Percentiles rank a stretch among this genome's conserved stretches.
phyloP scores from a whole-genome alignment of 1,140 invertebrate species.

The Calephelis nemesis region DNA sequence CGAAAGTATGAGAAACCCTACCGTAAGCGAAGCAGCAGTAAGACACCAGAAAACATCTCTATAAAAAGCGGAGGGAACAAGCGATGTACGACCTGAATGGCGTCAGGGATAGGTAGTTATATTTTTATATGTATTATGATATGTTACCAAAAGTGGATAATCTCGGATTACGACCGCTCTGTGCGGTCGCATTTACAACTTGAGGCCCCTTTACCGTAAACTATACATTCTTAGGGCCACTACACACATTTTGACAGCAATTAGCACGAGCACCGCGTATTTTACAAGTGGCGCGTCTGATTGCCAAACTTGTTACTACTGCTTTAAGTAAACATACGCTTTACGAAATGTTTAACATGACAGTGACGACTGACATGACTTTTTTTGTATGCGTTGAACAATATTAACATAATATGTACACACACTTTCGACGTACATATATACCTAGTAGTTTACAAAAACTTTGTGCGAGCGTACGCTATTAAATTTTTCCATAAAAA shows the following conservation, averaged over 20 bases:
- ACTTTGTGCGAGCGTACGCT: no score
- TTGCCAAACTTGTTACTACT: not conserved
- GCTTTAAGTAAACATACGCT: not conserved
- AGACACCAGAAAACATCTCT: no score
- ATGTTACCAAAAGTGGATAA: conserved; percentile 46
- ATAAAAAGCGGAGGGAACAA: no score
- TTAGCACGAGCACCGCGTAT: not conserved
- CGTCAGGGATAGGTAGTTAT: not conserved
- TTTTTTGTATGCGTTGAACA: not conserved
- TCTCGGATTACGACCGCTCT: conserved; percentile 55
- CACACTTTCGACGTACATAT: not conserved
- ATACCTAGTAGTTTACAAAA: no score
- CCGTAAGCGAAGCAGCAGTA: no score
- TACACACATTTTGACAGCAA: not conserved
- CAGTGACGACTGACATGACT: not conserved
- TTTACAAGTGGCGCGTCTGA: not conserved
- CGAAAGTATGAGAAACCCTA: no score
- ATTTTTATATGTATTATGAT: conserved; percentile 55
- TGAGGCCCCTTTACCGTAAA: conserved; percentile 43
- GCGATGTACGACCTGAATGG: no score
- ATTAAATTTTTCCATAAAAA: no score
- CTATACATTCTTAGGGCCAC: conserved; percentile 54
- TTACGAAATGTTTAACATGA: not conserved
- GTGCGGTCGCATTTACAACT: conserved; percentile 34
- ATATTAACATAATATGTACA: not conserved